Base-by-base conservation (phyloP, 2,113 vertebrate genomes). In the Gadus chalcogrammus region DNA sequence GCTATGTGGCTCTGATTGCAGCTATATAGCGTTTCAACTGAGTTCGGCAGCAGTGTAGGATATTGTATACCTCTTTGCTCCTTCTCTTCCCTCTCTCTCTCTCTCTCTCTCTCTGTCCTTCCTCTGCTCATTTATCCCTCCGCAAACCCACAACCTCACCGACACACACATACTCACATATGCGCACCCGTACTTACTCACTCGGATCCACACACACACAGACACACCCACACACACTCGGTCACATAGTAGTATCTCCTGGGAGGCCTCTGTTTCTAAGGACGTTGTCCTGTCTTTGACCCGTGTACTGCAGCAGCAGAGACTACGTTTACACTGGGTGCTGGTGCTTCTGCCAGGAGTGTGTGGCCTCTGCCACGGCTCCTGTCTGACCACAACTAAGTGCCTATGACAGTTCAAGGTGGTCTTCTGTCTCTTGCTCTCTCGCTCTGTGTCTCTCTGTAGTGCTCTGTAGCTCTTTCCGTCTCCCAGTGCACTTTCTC, bases 401-500 rank as follows among this genome's bases (percentile, higher is more conserved):
- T 80, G 79, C 81, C 77, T 80, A 72, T 64, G 68, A 77, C 61
- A 73, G 68, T 73, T 79, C 24, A 74, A 67, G 72, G 56, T 69
- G 76, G 67, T 69, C 31, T 58, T n/a, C 59, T 78, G 62, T 78
- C 16, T 24, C 55, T 64, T 31, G 24, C 62, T 35, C 62, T 35
- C 4, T 64, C 68, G 17, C 35, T 72, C 71, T 61, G 16, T 60
- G 4, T 55, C 20, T 55, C 20, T 69, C 31, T 35, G 31, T 35
- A 35, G 31, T 35, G 31, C 31, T 35, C 31, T 35, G 31, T 5
- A 35, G 31, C 31, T 35, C 31, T 35, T 35, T 35, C 31, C 6
- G 31, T 9, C 13, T 55, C 53, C 16, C 9, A 18, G 15, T 60
- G 18, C n/a, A 18, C 7, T 17, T 60, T n/a, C 60, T 67, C 52